Conservation (phyloP, 2,888 invertebrate species). For the Mechanitis messenoides region DNA sequence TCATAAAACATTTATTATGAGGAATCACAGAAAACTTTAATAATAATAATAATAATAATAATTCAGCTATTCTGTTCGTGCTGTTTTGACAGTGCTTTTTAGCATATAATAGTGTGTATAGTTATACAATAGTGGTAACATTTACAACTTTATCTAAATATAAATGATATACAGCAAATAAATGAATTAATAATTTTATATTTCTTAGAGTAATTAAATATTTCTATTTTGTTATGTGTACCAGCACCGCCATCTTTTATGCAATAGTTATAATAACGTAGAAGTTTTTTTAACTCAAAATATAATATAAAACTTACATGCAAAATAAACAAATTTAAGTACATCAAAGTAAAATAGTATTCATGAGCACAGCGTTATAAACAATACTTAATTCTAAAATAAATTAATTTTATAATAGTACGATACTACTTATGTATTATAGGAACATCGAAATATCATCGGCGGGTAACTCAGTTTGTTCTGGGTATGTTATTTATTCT, state of each 20-base stretch:
- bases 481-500: constrained; percentile 25
- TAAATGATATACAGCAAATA: background rate
- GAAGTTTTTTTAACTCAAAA: background rate
- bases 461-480: constrained; percentile 49
- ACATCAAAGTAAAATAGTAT: background rate
- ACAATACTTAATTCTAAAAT: constrained; percentile 6
- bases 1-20: constrained; percentile 54
- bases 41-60: constrained; percentile 12
- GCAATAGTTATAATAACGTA: constrained; percentile 9
- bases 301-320: constrained; percentile 3
- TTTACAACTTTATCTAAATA: background rate
- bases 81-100: constrained; percentile 5
- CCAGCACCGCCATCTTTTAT: constrained; percentile 16
- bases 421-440: constrained; percentile 28
- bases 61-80: background rate
- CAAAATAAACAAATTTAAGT: constrained; percentile 4
- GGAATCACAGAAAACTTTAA: constrained; percentile 49
- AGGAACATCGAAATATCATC: constrained; percentile 50
- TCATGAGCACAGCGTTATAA: background rate
- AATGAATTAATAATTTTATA: background rate
- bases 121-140: background rate
- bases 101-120: no score
- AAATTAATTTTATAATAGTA: constrained; percentile 11
- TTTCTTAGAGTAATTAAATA: background rate
- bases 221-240: background rate